A percentile compares a stretch with the other conserved stretches of the same genome.
Evolutionary conservation across 2,888 invertebrate genomes (phyloP).

Genomic region (Xanthia icteritia): DNA sequence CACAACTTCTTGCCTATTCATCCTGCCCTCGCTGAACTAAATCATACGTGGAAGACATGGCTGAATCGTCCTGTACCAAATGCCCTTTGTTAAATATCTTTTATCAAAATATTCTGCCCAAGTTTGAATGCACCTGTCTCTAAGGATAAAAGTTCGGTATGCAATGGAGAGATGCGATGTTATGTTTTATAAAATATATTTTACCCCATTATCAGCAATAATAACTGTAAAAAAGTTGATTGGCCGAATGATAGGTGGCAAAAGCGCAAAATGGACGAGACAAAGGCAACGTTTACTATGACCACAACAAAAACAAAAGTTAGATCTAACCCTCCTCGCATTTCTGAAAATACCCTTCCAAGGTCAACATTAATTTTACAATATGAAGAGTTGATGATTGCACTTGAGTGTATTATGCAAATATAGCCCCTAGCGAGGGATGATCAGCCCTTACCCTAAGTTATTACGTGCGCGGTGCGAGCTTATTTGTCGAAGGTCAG

Average conservation of each 20-base stretch:
- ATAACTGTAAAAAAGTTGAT: not conserved
- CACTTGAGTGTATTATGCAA: conserved; percentile 15
- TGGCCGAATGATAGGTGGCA: too few relatives aligned
- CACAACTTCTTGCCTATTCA: too few relatives aligned
- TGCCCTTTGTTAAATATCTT: too few relatives aligned
- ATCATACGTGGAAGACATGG: too few relatives aligned
- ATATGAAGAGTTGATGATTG: conserved; percentile 23
- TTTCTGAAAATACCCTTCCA: conserved; percentile 10
- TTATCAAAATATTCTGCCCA: too few relatives aligned
- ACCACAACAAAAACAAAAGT: too few relatives aligned
- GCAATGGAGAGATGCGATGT: too few relatives aligned
- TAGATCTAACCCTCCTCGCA: too few relatives aligned
- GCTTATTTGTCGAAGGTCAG: conserved; percentile 25
- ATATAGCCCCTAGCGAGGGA: conserved; percentile 20
- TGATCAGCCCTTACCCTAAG: conserved; percentile 29
- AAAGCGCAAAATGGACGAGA: not conserved
- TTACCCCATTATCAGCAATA: not conserved
- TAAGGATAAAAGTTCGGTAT: too few relatives aligned
- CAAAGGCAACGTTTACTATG: not conserved
- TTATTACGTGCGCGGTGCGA: not conserved
- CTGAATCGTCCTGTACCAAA: too few relatives aligned
- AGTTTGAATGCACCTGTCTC: too few relatives aligned
- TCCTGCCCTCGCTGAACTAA: too few relatives aligned
- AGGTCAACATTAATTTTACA: conserved; percentile 35
- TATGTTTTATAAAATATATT: not conserved